Evolutionary conservation across 1,140 invertebrate species (phyloP).

Genomic region (Magallana gigas): DNA sequence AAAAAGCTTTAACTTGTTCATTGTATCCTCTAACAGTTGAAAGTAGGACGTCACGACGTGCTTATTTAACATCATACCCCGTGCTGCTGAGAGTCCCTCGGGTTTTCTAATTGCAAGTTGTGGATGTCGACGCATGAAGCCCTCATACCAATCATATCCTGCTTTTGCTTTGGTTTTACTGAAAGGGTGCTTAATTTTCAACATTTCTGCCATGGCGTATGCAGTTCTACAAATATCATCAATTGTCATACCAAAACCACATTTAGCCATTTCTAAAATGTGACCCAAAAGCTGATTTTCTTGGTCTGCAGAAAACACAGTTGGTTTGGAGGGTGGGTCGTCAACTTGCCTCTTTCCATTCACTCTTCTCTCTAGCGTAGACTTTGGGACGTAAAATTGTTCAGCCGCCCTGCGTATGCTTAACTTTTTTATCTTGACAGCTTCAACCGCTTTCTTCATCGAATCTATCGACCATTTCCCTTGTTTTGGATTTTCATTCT

Average conservation of each 20-base stretch:
- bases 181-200: not conserved
- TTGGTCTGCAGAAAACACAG: not conserved
- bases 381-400: not conserved
- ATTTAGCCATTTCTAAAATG: not conserved
- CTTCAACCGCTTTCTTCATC: not conserved
- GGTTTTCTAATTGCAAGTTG: not conserved
- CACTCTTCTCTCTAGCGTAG: not conserved
- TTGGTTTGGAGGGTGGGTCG: not conserved
- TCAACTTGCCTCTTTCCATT: not conserved
- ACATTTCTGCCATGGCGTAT: not conserved
- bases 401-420: not conserved
- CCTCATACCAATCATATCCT: not conserved
- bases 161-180: not conserved
- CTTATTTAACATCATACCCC: constrained; percentile 9
- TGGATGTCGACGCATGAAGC: constrained; percentile 3
- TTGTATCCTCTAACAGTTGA: not conserved
- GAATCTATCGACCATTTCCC: not conserved
- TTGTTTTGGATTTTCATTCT: not conserved
- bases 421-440: not conserved
- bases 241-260: constrained; percentile 3
- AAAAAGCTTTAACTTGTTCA: not conserved
- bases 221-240: not conserved
- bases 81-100: not conserved
- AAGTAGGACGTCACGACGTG: not conserved
- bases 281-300: not conserved